Evolutionary conservation across 2,797 vertebrate genomes (phyloP), one percentile per base, ranked within the genome.

Genomic region (Luscinia megarhynchos): DNA sequence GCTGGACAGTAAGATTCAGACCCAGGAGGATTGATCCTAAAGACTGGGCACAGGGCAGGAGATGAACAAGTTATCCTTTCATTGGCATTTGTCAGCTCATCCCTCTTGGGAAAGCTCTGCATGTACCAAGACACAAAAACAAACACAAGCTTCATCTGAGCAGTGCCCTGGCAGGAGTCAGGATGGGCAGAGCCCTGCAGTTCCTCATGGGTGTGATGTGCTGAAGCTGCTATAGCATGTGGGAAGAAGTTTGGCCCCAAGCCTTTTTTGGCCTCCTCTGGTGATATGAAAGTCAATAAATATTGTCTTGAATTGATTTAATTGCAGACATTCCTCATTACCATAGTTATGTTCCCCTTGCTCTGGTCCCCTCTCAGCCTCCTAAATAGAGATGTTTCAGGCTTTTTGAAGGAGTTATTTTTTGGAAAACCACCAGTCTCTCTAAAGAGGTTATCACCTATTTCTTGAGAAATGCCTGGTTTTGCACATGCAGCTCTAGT

Each of bases 11-110:
- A 7, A 6, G 45, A 10, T 51, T 53, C 2, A 1, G 32, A 45
- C 26, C 36, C 26, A 29, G 32, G 12, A 70, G 32, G 6, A 41
- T 29, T 1, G 1, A 3, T 7, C 29, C 50, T 46, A 15, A 18
- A 75, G 36, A n/a, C 30, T 55, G 12, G 67, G 59, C 74, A 70
- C 3, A 1, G 29, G 43, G 51, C 40, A 54, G 64, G 41, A 80
- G 59, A 4, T 20, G 21, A 45, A 63, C 32, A 38, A 66, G 12
- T 30, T 36, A 27, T 67, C 57, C 26, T 85, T 74, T 27, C 3
- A 0, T 3, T 59, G 53, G 4, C 2, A 0, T 55, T 4, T 45
- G 10, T 46, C 68, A 34, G 34, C 43, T 94, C 19, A 2, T 24
- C 22, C 58, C 16, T 51, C 36, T 4, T 62, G 58, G 58, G 41